Base-by-base conservation (phyloP, 2,888 invertebrate species). In the Tethea ocularis region DNA sequence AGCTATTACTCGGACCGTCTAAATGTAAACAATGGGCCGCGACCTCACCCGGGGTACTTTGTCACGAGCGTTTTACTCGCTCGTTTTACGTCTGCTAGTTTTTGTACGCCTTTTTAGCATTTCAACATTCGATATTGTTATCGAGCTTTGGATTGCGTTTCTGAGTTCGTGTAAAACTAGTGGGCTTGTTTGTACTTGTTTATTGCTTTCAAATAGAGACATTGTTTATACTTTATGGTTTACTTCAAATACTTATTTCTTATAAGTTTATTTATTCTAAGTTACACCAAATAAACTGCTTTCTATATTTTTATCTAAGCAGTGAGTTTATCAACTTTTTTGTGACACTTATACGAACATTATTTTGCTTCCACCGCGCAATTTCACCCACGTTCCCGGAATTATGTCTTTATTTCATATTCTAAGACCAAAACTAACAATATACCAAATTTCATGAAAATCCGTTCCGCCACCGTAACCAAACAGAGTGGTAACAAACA, bases 41-140 rank as follows among this genome's bases (percentile, higher is more conserved):
- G 69, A 60, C 75, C 74, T 71, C 64, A 63, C 66, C 66, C 52
- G n/a, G 61, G 74, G 72, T 78, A 79, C 77, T 86, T 84, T 84
- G 82, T 86, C 84, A 84, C 83, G 74, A 61, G 61, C 70, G 67
- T 77, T 77, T 74, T 73, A 69, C 67, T 73, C 63, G 67, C 74
- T 72, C 69, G 78, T 80, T 81, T 81, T 78, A 76, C 80, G 79
- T 80, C 81, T 78, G 74, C 75, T 52, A 58, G 62, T 65, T 72
- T 77, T 74, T 72, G 69, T 62, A 68, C 63, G 63, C 66, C 71
- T 77, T 76, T 79, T 77, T 74, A 73, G 67, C 69, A 69, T 72
- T 78, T 46, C 46, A 66, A 63, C 70, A 63, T 70, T 69, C 78
- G 68, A 79, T 79, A 78, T 75, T 74, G 59, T 69, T 70, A 57